Evolutionary conservation across 2,888 invertebrate genomes (phyloP), one percentile per base, ranked within the genome.

Genomic region (Gisinianus flammeolus): DNA sequence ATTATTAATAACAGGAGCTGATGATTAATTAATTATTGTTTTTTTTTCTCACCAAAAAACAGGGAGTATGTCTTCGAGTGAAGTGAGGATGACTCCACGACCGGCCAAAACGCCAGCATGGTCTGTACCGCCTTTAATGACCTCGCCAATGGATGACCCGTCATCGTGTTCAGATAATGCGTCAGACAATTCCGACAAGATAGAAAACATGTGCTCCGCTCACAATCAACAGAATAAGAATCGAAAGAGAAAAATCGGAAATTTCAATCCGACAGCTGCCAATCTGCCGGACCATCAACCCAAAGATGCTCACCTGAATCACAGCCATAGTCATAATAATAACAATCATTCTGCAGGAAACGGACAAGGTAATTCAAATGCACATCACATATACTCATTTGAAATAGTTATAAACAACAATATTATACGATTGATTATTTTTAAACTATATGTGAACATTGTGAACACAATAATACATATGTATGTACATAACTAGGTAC

Each of bases 61-160:
- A 84, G 84, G 84, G 80, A 84, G 82, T 71, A 84, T 84, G 84
- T 83, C 83, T 22, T 83, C 83, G 19, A 80, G 82, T 22, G 80
- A 80, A 22, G 83, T 83, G 76, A 76, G 84, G 74, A 81, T 83
- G 81, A 80, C 82, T n/a, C 84, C 84, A 5, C 19, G 91, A 92
- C 66, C 91, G 93, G 85, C 91, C 92, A 85, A 94, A 94, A 86
- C 88, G 93, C 0, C 22, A 91, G 93, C 66, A 91, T 8, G 91
- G 92, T 78, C 89, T 92, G 0, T 82, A 19, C 83, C 85, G 12
- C 83, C 84, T 1, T 54, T 82, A 8, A 80, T 83, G 81, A 76
- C 80, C 0, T 79, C 82, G 10, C 79, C 79, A 0, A 77, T 81
- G 64, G 83, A 83, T 71, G 85, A 85, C 76, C 85, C 85, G 0